These are phyloP conservation scores for Heliopora coerulea DNA, from an alignment of 92 coral and sea anemone genomes.

Conservation along the genomic window DNA sequence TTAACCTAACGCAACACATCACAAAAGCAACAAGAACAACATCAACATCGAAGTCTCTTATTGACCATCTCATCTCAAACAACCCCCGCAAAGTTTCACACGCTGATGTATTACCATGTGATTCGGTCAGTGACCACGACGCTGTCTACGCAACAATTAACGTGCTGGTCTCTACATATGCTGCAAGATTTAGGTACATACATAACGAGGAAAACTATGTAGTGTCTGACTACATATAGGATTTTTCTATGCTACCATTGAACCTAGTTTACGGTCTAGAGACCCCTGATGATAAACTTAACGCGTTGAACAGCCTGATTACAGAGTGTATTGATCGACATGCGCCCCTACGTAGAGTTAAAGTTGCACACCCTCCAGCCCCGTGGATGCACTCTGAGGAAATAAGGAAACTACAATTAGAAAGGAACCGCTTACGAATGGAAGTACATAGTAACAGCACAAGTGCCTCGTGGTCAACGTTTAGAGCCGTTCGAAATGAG, in stretches of 20 bases:
- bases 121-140: conserved; percentile 31
- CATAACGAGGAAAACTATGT: not conserved
- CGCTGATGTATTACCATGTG: conserved; percentile 43
- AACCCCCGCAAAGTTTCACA: conserved; percentile 28
- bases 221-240: not conserved
- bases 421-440: conserved; percentile 31
- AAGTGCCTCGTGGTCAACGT: conserved; percentile 52
- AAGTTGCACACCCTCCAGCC: conserved; percentile 70
- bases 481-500: conserved; percentile 56
- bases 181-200: conserved; percentile 31
- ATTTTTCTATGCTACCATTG: conserved; percentile 24
- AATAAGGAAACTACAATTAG: conserved; percentile 48
- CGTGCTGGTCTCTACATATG: conserved; percentile 36
- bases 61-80: conserved; percentile 44
- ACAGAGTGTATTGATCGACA: conserved; percentile 59
- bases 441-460: conserved; percentile 22
- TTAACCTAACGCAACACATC: conserved; percentile 26
- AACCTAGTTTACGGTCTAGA: conserved; percentile 29
- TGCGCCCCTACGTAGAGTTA: conserved; percentile 49
- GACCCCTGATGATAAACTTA: conserved; percentile 28
- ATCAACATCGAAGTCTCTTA: conserved; percentile 22
- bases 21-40: conserved; percentile 41
- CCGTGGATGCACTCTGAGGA: conserved; percentile 49
- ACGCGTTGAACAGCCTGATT: conserved; percentile 34
- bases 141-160: conserved; percentile 45